Base-by-base conservation (phyloP, 2,113 vertebrate genomes). In the Petromus typicus region DNA sequence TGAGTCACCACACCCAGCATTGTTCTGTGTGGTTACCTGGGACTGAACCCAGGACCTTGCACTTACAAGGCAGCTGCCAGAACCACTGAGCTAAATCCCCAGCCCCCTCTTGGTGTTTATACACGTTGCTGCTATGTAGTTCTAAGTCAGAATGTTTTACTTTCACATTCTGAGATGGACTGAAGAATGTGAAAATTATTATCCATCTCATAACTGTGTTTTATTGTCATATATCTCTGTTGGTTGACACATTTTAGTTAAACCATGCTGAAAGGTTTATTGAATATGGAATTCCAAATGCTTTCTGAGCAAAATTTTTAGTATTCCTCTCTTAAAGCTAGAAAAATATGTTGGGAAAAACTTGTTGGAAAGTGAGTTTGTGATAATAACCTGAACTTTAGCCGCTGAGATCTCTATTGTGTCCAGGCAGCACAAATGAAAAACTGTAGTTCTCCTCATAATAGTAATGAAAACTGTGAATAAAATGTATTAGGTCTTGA, bases 201-300 rank as follows among this genome's bases (percentile, higher is more conserved):
- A 63, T 34, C 30, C 30, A 27, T 37, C 78, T 32, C 25, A 16
- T 45, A 59, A 16, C 84, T 84, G 27, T 51, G 57, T 13, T 40
- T 90, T 82, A 30, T 94, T 84, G n/a, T 81, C 75, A 73, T 57
- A 14, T 16, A 64, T 82, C n/a, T 51, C 76, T 67, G 63, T 45
- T 80, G 23, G 88, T 90, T 75, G 78, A 48, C 88, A 93, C 63
- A 51, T 89, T 92, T 96, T 89, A 79, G 61, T 73, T 76, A 81
- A 87, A 94, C 45, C 1, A 1, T 45, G 18, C 66, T 66, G n/a
- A 51, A 27, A 89, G 59, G 86, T 63, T 92, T 93, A 81, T 25
- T 92, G 66, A 51, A 73, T 82, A n/a, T 57, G 71, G 81, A 48
- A 57, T 82, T 84, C 73, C 88, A 56, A 90, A 63, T 80, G 48